These are phyloP conservation scores for Oxyura jamaicensis DNA, from an alignment of 2,113 vertebrate species.

Conservation along the genomic window DNA sequence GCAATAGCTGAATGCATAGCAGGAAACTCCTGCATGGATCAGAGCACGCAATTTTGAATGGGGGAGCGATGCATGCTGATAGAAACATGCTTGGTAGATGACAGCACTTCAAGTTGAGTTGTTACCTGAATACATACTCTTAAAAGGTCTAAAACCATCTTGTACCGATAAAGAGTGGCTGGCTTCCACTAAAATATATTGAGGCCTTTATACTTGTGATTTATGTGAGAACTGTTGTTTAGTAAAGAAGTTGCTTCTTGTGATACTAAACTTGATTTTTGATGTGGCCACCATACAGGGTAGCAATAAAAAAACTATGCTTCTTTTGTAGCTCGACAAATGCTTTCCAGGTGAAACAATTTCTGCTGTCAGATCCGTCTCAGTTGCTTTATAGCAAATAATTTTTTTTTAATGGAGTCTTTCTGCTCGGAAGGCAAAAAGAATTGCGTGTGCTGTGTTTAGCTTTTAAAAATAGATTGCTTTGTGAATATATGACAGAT, in stretches of 20 bases:
- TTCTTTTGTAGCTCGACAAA: background rate
- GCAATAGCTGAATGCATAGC: background rate
- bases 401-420: background rate
- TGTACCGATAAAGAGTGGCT: background rate
- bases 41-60: background rate
- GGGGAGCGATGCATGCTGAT: background rate
- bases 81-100: background rate
- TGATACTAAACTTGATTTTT: background rate
- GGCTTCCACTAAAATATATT: background rate
- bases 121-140: background rate
- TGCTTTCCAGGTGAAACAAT: background rate
- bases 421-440: background rate
- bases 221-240: background rate
- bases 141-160: background rate
- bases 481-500: conserved; percentile 26
- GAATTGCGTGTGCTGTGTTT: background rate
- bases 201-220: background rate
- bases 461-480: conserved; percentile 28
- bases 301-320: background rate
- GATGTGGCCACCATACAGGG: background rate
- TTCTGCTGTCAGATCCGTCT: background rate
- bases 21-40: background rate
- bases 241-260: background rate
- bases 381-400: background rate
- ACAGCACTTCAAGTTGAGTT: background rate